A percentile compares a stretch with the other conserved stretches of the same genome.
Conservation (phyloP, 1,140 invertebrate genomes). For the Phthorimaea operculella region DNA sequence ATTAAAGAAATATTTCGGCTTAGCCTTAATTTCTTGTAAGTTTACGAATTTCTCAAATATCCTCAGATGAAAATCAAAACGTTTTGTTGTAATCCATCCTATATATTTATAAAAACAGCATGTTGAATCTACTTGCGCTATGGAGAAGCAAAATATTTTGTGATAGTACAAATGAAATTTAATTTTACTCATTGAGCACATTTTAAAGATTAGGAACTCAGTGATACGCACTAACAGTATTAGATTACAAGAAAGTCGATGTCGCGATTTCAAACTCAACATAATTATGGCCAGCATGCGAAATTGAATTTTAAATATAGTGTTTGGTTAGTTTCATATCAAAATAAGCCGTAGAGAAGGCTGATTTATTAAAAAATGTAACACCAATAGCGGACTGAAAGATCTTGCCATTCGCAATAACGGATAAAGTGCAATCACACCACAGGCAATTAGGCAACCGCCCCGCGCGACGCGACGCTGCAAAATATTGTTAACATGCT, state of each 20-base stretch:
- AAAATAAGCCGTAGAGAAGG: too few relatives aligned
- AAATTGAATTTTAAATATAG: too few relatives aligned
- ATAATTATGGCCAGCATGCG: too few relatives aligned
- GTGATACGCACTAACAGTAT: slow-evolving; percentile 19
- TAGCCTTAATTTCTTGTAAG: slow-evolving; percentile 40
- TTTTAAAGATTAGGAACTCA: slow-evolving; percentile 14
- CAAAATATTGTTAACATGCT: too few relatives aligned
- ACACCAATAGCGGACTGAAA: slow-evolving; percentile 11
- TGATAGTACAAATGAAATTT: slow-evolving; percentile 63
- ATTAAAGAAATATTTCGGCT: slow-evolving; percentile 38
- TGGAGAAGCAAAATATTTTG: slow-evolving; percentile 39
- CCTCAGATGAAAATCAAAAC: slow-evolving; percentile 12
- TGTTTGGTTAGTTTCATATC: too few relatives aligned
- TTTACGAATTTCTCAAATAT: slow-evolving; percentile 11
- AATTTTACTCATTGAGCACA: slow-evolving; percentile 27
- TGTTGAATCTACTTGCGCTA: background rate
- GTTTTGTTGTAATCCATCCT: slow-evolving; percentile 22
- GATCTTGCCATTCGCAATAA: background rate
- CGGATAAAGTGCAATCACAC: too few relatives aligned
- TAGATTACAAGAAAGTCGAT: slow-evolving; percentile 5
- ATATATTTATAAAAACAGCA: background rate
- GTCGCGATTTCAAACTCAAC: background rate
- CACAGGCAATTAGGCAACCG: too few relatives aligned
- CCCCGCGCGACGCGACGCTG: too few relatives aligned
- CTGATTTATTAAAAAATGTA: too few relatives aligned